Base-by-base conservation (phyloP, 2,888 invertebrate genomes). In the Noctua comes region DNA sequence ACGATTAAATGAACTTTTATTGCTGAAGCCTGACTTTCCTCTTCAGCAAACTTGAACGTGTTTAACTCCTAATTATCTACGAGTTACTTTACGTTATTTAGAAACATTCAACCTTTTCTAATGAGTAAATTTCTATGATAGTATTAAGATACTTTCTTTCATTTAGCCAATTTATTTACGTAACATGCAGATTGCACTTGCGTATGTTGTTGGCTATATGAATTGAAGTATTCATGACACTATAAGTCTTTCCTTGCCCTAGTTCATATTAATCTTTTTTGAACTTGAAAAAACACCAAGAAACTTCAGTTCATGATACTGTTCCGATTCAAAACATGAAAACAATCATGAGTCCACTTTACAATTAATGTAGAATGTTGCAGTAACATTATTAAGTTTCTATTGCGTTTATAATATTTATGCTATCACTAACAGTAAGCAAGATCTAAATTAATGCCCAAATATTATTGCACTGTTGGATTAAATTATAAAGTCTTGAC, bases 101-200 rank as follows among this genome's bases (percentile, higher is more conserved):
- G 74, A 75, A 75, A 74, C 74, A 75, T 75, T 59, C 59, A 74
- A 74, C 57, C 59, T 75, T 43, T 13, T 13, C 62, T 62, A 21
- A 62, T 18, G 16, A 27, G 48, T 70, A 10, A 59, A 59, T 27
- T 31, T 59, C 16, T 16, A 27, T 27, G 2, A 59, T 59, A 18
- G 2, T n/a, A 57, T 31, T 27, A 18, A 24, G 0, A 40, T 27
- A 71, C 6, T 71, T 70, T 27, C 18, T 13, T 70, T 73, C 21
- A 40, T 73, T 7, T 71, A 16, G 70, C 27, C 40, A 51, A 21
- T 31, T 62, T 21, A 10, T 31, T 21, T 10, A 10, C 8, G 62
- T 62, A 8, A 31, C 3, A 21, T 27, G 27, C 16, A 59, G 27
- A 59, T 59, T 59, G 59, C 27, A 18, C 16, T 59, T 59, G 27